Percentiles rank a stretch among this genome's conserved stretches.
phyloP scores from a whole-genome alignment of 1,140 invertebrate species.

The Rhyacophila brunnea region DNA sequence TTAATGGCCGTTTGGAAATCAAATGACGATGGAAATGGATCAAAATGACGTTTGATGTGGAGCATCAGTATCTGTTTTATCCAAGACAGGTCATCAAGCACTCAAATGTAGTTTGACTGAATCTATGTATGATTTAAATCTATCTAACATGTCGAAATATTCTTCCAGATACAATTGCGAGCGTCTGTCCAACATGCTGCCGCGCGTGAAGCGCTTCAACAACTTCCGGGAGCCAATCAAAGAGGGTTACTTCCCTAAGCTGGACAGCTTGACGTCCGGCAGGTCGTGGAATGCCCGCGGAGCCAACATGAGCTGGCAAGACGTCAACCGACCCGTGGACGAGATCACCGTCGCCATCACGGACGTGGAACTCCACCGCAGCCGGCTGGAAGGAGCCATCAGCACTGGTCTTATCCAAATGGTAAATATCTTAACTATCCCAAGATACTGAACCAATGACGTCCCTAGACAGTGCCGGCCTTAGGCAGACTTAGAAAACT shows the following conservation, averaged over 20 bases:
- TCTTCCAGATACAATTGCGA: constrained; percentile 35
- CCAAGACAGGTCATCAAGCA: too few species aligned
- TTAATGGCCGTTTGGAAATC: too few species aligned
- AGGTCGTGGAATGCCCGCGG: constrained; percentile 63
- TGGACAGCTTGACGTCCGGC: constrained; percentile 56
- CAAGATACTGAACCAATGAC: too few species aligned
- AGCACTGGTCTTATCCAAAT: constrained; percentile 57
- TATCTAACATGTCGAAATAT: too few species aligned
- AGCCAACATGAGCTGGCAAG: constrained; percentile 52
- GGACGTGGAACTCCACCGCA: constrained; percentile 65
- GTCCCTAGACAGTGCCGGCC: too few species aligned
- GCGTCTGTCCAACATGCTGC: constrained; percentile 56
- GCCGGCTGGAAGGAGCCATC: constrained; percentile 69
- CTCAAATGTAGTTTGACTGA: too few species aligned
- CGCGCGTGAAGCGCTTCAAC: constrained; percentile 52
- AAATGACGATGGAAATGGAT: too few species aligned
- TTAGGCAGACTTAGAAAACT: too few species aligned
- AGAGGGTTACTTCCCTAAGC: constrained; percentile 61
- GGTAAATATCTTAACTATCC: too few species aligned
- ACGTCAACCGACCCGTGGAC: constrained; percentile 59
- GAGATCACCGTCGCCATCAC: constrained; percentile 60
- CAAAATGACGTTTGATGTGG: too few species aligned
- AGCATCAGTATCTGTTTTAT: too few species aligned
- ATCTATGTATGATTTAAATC: too few species aligned
- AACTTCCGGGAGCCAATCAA: constrained; percentile 54